Conservation (phyloP, 2,113 vertebrate genomes). For the Halichoerus grypus region DNA sequence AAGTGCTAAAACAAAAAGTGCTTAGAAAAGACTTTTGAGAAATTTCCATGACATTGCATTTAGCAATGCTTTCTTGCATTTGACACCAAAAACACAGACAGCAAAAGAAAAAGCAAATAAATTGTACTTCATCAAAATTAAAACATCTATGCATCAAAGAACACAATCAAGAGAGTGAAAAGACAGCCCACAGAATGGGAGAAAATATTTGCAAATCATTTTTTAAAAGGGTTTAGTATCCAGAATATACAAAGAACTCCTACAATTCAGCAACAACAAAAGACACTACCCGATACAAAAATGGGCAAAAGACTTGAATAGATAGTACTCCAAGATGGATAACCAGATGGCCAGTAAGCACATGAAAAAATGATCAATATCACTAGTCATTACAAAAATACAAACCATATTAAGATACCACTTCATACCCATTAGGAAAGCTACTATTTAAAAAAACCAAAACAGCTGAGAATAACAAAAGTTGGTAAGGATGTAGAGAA, state of each 20-base stretch:
- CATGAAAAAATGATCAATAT: neutral
- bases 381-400: neutral
- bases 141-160: neutral
- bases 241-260: neutral
- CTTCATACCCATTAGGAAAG: neutral
- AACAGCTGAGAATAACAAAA: neutral
- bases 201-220: neutral
- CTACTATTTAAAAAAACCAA: neutral
- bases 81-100: neutral
- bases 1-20: neutral
- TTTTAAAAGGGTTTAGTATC: neutral
- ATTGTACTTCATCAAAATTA: neutral
- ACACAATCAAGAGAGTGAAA: neutral
- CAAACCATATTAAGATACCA: neutral
- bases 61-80: neutral
- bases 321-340: neutral
- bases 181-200: neutral
- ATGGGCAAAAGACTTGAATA: neutral
- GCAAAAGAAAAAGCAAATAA: neutral
- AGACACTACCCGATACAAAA: constrained; percentile 26
- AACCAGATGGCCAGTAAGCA: neutral
- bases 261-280: neutral
- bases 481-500: constrained; percentile 23
- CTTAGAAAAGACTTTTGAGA: neutral
- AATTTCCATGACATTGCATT: neutral